Evolutionary conservation across 2,888 invertebrate species (phyloP).

Genomic region (Chymomyza amoena): DNA sequence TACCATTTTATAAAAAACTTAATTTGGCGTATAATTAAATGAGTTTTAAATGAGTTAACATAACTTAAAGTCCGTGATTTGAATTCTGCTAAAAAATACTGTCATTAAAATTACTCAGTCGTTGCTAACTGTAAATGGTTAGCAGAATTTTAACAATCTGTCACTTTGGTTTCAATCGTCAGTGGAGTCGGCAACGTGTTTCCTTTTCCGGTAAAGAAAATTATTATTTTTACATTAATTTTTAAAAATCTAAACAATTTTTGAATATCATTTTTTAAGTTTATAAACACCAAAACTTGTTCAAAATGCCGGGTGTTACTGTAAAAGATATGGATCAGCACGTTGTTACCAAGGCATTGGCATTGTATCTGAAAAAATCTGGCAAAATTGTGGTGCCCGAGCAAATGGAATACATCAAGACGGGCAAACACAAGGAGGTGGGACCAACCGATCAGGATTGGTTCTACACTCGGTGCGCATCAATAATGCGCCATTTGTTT

Average conservation of each 20-base stretch:
- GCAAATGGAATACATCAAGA: slow-evolving; percentile 98
- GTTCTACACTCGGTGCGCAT: slow-evolving; percentile 97
- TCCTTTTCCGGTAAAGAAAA: not conserved
- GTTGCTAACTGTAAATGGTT: not conserved
- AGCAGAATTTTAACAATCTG: not conserved
- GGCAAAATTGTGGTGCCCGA: slow-evolving; percentile 98
- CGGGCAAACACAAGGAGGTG: slow-evolving; percentile 96
- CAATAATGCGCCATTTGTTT: slow-evolving; percentile 96
- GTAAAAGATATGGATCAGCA: slow-evolving; percentile 99
- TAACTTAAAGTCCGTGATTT: no score
- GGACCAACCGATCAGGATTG: slow-evolving; percentile 99
- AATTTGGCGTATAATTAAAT: no score
- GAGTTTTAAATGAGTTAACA: no score
- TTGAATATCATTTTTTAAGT: no score
- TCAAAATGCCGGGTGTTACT: slow-evolving; percentile 91
- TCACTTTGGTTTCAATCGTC: not conserved
- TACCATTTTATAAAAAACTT: no score
- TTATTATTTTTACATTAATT: not conserved
- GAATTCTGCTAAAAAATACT: no score
- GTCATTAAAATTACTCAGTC: not conserved
- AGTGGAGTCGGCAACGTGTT: not conserved
- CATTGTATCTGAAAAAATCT: slow-evolving; percentile 98
- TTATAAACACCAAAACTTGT: no score
- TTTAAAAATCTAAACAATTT: no score
- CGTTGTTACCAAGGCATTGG: slow-evolving; percentile 96